Evolutionary conservation across 2,797 vertebrate species (phyloP), one percentile per base, ranked within the genome.

Genomic region (Bufotes viridis): DNA sequence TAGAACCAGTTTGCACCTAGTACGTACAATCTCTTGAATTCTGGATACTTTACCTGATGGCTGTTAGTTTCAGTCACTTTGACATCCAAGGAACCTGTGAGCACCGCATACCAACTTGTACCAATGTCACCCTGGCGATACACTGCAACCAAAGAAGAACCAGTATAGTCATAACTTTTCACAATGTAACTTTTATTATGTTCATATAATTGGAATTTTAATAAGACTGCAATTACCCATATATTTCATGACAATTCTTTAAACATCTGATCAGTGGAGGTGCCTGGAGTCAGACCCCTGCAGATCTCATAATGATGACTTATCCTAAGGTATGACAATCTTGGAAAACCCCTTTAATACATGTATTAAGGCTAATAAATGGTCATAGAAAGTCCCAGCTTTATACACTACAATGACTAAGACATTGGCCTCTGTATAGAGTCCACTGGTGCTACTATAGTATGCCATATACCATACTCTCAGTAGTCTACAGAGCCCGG

Each of bases 41-140:
- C 17, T n/a, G 12, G 18, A 22, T 22, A 80, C 29, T 3, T 94
- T 95, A 99, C 98, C 97, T 99, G 98, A 91, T 99, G 97, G 93
- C 97, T 99, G 92, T 98, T 98, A 0, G 98, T 99, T 94, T 99
- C 98, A 81, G 98, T 99, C 89, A 99, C 98, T 95, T 99, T 99
- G 91, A 99, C 98, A 93, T 99, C 98, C 93, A 99, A 93, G 84
- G 98, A 99, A 88, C 98, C 98, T 26, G 98, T 97, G 78, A 99
- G 95, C 74, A 99, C 98, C 49, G 98, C 97, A 53, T 99, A 99
- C 98, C 98, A 99, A 87, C 97, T 99, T 63, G 97, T 99, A 87
- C 98, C 98, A 85, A 99, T 98, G 91, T 99, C 98, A 70, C 98
- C 98, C 92, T 99, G 98, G 81, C 98, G 96, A 94, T 98, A 99